Base-by-base conservation (phyloP, 1,140 invertebrate species). In the Choristoneura fumiferana region DNA sequence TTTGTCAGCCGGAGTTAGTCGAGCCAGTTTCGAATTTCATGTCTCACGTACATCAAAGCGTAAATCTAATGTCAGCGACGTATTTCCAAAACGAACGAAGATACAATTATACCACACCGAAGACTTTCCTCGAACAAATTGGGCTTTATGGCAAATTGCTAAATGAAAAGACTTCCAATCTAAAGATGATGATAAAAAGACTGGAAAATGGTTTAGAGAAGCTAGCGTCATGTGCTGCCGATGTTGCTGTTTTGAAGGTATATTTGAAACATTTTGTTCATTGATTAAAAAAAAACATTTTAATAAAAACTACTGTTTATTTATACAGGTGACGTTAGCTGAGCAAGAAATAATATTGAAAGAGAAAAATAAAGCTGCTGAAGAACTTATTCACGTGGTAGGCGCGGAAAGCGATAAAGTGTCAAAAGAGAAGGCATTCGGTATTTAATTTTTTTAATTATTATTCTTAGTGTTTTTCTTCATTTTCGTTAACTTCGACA, bases 51-150 rank as follows among this genome's bases (percentile, higher is more conserved):
- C 97, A 99, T 74, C 93, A 92, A 40, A 94, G 94, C 18, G 97
- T 99, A 0, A 98, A 98, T 81, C 91, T 95, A 49, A 95, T 96
- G 81, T 98, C 96, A 62, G 83, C 94, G 72, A 69, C 92, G 4
- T 98, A 98, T 83, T 91, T 96, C 34, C 87, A 91, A 65, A 98
- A 97, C 82, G 97, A 98, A 68, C 93, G 93, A 17, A 91, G 97
- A n/a, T 97, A 97, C 86, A 98, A 98, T 81, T 98, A 98, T 75
- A 98, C 97, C 0, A 99, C 97, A 0, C 98, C 98, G 0, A 99
- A 98, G 87, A 96, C 95, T 1, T 99, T 98, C 85, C 83, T 99
- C 10, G 97, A 98, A 78, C 95, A 97, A 77, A 98, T 99, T 58
- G 92, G 93, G 36, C 89, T 98, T 0, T 99, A 98, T 76, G 91